Percentiles rank a stretch among this genome's conserved stretches.
Evolutionary conservation across 92 coral and sea anemone genomes (phyloP).

Genomic region (Actinernus sp.): DNA sequence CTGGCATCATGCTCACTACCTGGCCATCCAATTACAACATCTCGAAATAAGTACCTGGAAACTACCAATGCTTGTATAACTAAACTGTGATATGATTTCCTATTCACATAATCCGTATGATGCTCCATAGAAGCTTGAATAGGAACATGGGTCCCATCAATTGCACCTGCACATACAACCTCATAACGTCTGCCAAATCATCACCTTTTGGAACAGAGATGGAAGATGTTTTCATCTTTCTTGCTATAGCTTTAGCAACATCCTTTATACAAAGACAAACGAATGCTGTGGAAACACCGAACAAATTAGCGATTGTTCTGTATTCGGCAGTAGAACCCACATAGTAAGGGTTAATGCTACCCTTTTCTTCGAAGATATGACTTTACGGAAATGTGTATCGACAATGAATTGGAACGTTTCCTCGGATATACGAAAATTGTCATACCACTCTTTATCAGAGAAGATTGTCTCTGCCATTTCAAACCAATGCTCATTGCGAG

Average conservation of each 20-base stretch:
- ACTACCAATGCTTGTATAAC: constrained; percentile 41
- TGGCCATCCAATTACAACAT: constrained; percentile 54
- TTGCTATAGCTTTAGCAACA: too few relatives aligned
- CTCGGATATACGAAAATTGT: constrained; percentile 17
- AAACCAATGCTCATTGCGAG: constrained; percentile 16
- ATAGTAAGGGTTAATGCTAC: constrained; percentile 18
- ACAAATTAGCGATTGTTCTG: constrained; percentile 20
- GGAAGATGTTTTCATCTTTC: too few relatives aligned
- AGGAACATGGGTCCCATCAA: too few relatives aligned
- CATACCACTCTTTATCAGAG: constrained; percentile 23
- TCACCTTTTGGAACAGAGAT: too few relatives aligned
- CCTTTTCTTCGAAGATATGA: constrained; percentile 15
- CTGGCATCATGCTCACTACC: constrained; percentile 69
- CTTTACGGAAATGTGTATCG: constrained; percentile 22
- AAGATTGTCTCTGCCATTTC: constrained; percentile 9
- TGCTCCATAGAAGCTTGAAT: too few relatives aligned
- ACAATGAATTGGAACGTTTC: constrained; percentile 25
- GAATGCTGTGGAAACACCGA: constrained; percentile 22
- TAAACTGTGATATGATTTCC: constrained; percentile 25
- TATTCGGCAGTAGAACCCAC: constrained; percentile 19
- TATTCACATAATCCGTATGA: constrained; percentile 25
- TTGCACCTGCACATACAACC: too few relatives aligned
- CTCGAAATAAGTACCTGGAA: constrained; percentile 11
- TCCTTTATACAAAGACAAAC: constrained; percentile 3
- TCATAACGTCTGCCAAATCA: too few relatives aligned